Conservation (phyloP, 2,797 vertebrate species). For the Eospalax fontanierii region DNA sequence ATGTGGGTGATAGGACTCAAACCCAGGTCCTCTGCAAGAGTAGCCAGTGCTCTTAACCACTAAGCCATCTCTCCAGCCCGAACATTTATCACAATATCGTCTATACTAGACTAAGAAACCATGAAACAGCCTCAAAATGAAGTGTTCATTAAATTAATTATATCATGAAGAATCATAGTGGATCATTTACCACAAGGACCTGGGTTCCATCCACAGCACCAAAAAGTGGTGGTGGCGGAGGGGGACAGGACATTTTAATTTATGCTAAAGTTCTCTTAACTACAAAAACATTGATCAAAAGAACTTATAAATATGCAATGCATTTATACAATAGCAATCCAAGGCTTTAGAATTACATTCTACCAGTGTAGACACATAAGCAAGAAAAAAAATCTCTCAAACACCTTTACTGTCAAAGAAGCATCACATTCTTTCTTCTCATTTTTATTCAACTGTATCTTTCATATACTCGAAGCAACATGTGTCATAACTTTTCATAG, state of each 20-base stretch:
- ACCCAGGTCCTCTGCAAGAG: too few relatives aligned
- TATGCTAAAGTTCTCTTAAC: neutral
- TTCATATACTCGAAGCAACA: conserved; percentile 19
- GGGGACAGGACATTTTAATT: neutral
- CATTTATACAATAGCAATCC: neutral
- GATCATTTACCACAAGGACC: neutral
- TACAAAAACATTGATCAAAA: neutral
- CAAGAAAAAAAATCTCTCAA: conserved; percentile 29
- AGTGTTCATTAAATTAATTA: conserved; percentile 23
- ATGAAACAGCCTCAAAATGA: conserved; percentile 10
- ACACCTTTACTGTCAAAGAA: conserved; percentile 5
- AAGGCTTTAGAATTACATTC: conserved; percentile 8
- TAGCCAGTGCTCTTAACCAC: too few relatives aligned
- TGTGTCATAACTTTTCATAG: neutral
- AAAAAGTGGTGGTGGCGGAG: too few relatives aligned
- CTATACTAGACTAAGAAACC: neutral
- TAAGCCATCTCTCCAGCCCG: too few relatives aligned
- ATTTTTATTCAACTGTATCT: conserved; percentile 11
- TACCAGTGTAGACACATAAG: conserved; percentile 27
- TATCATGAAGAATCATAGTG: neutral
- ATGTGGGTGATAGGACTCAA: too few relatives aligned
- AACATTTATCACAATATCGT: conserved; percentile 14
- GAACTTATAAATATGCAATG: neutral
- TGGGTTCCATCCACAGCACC: neutral
- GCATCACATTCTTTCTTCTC: neutral